Percentiles rank a stretch among this genome's conserved stretches.
These are phyloP conservation scores for Rhinatrema bivittatum DNA, from an alignment of 2,797 vertebrate genomes.

Conservation along the genomic window DNA sequence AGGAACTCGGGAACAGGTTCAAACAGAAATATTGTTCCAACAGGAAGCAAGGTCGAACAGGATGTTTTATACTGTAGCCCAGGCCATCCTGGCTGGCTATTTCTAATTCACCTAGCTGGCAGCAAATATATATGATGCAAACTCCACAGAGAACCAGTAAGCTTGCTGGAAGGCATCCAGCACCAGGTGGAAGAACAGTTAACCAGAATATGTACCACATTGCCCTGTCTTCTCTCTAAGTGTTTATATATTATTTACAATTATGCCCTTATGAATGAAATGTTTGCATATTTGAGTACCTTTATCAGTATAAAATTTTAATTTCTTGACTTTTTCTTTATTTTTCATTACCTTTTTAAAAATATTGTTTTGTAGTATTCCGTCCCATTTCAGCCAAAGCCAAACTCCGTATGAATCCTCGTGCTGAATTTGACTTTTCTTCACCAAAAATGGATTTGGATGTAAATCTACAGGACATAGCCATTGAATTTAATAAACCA, in stretches of 20 bases:
- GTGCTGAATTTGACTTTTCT: constrained; percentile 87
- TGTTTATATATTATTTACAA: neutral
- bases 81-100: too few species aligned
- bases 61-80: too few species aligned
- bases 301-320: neutral
- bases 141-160: too few species aligned
- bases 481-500: constrained; percentile 82
- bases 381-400: constrained; percentile 88
- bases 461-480: constrained; percentile 83
- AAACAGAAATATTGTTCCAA: too few species aligned
- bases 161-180: too few species aligned
- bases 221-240: neutral
- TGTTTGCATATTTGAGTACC: neutral
- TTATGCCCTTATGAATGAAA: neutral
- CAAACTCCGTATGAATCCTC: constrained; percentile 91
- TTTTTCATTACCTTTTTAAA: constrained; percentile 7
- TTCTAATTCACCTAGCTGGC: too few species aligned
- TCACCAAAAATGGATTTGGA: constrained; percentile 85
- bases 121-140: too few species aligned
- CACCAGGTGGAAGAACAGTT: too few species aligned
- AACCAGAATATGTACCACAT: too few species aligned
- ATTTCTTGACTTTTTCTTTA: neutral
- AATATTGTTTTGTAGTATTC: constrained; percentile 70
- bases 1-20: too few species aligned
- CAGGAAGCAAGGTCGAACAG: too few species aligned